Conservation (phyloP, 2,797 vertebrate species). For the Phylloscopus collybita region DNA sequence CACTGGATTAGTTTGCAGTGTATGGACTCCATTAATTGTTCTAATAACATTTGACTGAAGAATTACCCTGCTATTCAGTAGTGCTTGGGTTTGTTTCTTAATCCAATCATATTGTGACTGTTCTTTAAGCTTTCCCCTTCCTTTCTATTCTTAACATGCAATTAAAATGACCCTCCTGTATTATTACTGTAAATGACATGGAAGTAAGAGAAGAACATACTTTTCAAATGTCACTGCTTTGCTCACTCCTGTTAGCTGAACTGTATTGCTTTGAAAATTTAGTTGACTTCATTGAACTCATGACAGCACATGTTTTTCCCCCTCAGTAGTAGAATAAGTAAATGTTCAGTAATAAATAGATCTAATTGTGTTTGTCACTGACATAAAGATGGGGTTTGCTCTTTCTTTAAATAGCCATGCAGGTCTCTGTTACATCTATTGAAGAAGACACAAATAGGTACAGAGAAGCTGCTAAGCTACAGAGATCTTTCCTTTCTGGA, state of each 20-base stretch:
- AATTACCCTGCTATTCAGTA: background rate
- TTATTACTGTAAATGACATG: background rate
- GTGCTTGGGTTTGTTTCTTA: conserved; percentile 22
- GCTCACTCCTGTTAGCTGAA: background rate
- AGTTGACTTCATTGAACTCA: background rate
- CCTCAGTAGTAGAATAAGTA: background rate
- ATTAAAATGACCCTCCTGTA: background rate
- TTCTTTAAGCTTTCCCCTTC: background rate
- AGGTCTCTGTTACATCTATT: background rate
- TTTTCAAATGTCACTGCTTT: background rate
- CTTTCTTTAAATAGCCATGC: background rate
- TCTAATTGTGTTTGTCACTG: background rate
- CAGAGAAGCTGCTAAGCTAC: background rate
- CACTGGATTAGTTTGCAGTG: background rate
- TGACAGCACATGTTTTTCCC: background rate
- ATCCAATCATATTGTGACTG: background rate
- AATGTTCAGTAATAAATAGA: background rate
- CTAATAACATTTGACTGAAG: background rate
- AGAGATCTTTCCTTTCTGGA: background rate
- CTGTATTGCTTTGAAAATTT: background rate
- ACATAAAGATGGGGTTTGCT: background rate
- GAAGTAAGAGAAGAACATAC: background rate
- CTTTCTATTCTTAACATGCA: background rate
- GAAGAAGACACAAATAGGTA: background rate
- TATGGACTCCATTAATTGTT: background rate